A percentile compares a stretch with the other conserved stretches of the same genome.
These are phyloP conservation scores for Vanessa cardui DNA, from an alignment of 2,888 invertebrate genomes.

Conservation along the genomic window DNA sequence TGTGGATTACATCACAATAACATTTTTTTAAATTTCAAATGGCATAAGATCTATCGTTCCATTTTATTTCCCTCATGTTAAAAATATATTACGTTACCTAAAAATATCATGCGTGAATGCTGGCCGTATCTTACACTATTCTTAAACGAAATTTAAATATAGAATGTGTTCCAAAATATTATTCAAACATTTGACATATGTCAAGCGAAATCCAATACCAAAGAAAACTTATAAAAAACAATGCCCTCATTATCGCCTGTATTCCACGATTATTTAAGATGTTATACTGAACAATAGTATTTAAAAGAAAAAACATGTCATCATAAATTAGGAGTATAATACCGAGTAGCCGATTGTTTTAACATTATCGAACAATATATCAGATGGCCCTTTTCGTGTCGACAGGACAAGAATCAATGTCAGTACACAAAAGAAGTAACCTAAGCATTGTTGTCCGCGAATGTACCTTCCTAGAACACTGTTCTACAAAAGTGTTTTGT, in stretches of 20 bases:
- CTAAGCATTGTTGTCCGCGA: conserved; percentile 33
- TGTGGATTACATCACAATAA: too few species aligned
- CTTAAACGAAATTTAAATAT: not conserved
- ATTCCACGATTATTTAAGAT: not conserved
- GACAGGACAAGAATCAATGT: conserved; percentile 15
- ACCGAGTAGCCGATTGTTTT: conserved; percentile 3
- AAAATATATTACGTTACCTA: too few species aligned
- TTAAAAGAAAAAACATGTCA: not conserved
- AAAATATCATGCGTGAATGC: too few species aligned
- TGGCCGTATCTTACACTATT: not conserved
- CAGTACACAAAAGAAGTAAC: conserved; percentile 17
- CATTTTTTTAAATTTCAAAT: too few species aligned
- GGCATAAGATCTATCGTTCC: too few species aligned
- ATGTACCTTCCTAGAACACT: conserved; percentile 41
- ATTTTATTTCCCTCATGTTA: too few species aligned
- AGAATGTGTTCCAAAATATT: not conserved
- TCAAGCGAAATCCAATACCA: not conserved
- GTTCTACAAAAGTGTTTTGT: conserved; percentile 49
- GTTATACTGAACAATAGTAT: not conserved
- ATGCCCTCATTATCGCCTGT: not conserved
- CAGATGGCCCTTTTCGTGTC: not conserved
- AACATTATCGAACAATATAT: not conserved
- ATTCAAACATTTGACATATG: not conserved
- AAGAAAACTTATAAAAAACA: not conserved
- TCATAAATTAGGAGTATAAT: conserved; percentile 7